Conservation (phyloP, 2,797 vertebrate species). For the Phataginus tetradactyla region DNA sequence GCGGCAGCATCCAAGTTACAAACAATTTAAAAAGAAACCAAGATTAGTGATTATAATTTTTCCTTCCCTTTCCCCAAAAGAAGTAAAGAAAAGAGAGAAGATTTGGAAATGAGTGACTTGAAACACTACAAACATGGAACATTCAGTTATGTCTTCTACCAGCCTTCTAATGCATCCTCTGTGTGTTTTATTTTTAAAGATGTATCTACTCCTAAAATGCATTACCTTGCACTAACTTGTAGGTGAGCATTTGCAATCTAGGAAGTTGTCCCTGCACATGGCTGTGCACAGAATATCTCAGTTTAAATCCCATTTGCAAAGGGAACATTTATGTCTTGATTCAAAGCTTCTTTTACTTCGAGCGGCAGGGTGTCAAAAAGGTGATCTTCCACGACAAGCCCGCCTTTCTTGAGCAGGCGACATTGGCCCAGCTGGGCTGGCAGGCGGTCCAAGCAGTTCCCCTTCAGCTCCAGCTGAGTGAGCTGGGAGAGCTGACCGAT, state of each 20-base stretch:
- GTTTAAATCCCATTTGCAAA: constrained; percentile 93
- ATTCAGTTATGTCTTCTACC: constrained; percentile 80
- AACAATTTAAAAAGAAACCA: constrained; percentile 87
- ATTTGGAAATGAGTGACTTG: constrained; percentile 84
- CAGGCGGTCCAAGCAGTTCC: constrained; percentile 97
- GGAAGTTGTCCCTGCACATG: constrained; percentile 72
- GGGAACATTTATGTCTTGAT: constrained; percentile 92
- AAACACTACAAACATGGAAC: constrained; percentile 87
- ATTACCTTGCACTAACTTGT: constrained; percentile 73
- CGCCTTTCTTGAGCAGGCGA: constrained; percentile 93
- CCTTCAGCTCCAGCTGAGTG: constrained; percentile 96
- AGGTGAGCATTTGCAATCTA: constrained; percentile 76
- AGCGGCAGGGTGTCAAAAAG: constrained; percentile 96
- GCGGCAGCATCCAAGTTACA: constrained; percentile 90
- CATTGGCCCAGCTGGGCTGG: constrained; percentile 94
- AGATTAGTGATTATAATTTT: constrained; percentile 86
- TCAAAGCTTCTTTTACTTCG: constrained; percentile 96
- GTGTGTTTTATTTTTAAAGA: constrained; percentile 75
- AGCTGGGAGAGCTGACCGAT: constrained; percentile 93
- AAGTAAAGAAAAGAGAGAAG: constrained; percentile 69
- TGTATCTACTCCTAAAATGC: constrained; percentile 83
- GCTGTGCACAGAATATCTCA: constrained; percentile 41
- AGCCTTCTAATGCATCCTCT: constrained; percentile 80
- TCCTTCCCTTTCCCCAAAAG: constrained; percentile 73
- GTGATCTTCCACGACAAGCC: constrained; percentile 96